Percentiles rank a stretch among this genome's conserved stretches.
Conservation (phyloP, 2,797 vertebrate species). For the Melanotaenia pygmaea region DNA sequence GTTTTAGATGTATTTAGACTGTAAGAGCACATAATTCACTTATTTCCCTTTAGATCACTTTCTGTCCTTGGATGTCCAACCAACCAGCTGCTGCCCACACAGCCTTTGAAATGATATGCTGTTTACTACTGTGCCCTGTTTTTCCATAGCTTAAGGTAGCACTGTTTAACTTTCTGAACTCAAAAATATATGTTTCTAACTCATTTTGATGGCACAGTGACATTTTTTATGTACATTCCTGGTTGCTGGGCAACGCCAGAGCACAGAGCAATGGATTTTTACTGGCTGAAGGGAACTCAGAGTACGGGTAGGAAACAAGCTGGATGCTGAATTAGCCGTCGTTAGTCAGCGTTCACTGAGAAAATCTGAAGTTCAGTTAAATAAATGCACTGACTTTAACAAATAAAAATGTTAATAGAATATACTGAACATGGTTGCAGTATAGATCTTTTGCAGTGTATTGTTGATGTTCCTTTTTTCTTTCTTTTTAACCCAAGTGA, state of each 20-base stretch:
- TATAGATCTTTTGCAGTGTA: conserved; percentile 14
- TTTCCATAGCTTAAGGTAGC: background rate
- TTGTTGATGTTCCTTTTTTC: conserved; percentile 11
- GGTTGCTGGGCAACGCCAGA: too few relatives aligned
- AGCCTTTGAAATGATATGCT: background rate
- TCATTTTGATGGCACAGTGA: too few relatives aligned
- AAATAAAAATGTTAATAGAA: conserved; percentile 31
- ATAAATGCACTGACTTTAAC: conserved; percentile 19
- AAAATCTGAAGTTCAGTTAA: background rate
- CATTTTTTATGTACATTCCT: too few relatives aligned
- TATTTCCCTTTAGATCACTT: background rate
- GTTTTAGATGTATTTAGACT: background rate
- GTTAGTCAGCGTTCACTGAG: too few relatives aligned
- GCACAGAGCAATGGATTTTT: too few relatives aligned
- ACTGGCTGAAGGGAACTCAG: too few relatives aligned
- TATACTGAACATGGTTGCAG: conserved; percentile 11
- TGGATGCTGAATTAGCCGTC: too few relatives aligned
- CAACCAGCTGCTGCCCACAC: too few relatives aligned
- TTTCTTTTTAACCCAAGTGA: conserved; percentile 59
- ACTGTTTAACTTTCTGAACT: too few relatives aligned
- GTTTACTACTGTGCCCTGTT: background rate
- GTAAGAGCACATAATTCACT: background rate
- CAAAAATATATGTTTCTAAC: too few relatives aligned
- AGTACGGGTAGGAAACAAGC: too few relatives aligned
- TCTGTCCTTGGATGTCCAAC: background rate